Base-by-base conservation (phyloP, 2,113 vertebrate species). In the Cyanistes caeruleus region DNA sequence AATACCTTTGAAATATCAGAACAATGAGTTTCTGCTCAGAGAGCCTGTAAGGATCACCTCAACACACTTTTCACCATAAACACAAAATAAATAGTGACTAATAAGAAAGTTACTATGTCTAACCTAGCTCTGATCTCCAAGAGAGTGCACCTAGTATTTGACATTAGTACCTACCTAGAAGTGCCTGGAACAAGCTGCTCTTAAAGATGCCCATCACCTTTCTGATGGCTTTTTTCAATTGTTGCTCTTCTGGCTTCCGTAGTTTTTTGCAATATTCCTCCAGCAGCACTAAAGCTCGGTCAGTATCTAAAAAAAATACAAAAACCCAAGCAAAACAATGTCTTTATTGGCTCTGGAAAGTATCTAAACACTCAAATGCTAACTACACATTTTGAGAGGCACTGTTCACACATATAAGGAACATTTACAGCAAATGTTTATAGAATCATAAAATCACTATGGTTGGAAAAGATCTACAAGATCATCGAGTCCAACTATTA, bases 241-340 rank as follows among this genome's bases (percentile, higher is more conserved):
- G 98, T 90, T 99, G 98, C 87, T 99, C 99, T 88, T 99, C 99
- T 10, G 99, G 99, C 83, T 98, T 99, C 96, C 60, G 98, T 78
- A 99, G 98, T 96, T 98, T 99, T 97, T 98, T 98, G 96, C 99
- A 99, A 76, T 99, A 99, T 84, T 99, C 99, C 96, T 99, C 99
- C 97, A 99, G 95, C 79, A 99, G 98, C 83, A 95, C 98, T 94
- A 99, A 96, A 96, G 99, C 99, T 94, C 98, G 98, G 85, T 98
- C 98, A 85, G 99, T 99, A 97, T 99, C 99, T 99, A 97, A 68
- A 98, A 84, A 95, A 53, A 70, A 92, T 39, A 39, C 9, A 49
- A 48, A 24, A 46, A 33, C 22, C 10, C 43, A 93, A 89, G 30
- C 5, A 84, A 1, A n/a, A 58, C 37, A 89, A 68, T 63, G n/a